phyloP scores from a whole-genome alignment of 2,113 vertebrate genomes.

The Odocoileus virginianus region DNA sequence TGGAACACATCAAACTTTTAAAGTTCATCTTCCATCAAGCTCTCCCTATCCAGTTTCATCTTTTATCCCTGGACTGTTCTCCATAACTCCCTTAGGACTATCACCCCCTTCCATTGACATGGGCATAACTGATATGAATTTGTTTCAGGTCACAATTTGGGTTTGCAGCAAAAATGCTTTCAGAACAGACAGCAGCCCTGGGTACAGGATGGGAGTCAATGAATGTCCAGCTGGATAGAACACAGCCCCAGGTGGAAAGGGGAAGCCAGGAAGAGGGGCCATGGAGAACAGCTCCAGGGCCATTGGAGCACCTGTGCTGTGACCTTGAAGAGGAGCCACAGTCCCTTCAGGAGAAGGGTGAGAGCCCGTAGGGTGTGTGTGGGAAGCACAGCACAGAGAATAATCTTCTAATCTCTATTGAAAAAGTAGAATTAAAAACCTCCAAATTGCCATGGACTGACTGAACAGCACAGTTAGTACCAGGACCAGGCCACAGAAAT shows the following conservation, averaged over 20 bases:
- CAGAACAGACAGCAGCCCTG: conserved; percentile 62
- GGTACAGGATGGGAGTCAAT: conserved; percentile 67
- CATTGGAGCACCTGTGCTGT: conserved; percentile 47
- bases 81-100: background rate
- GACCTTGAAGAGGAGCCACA: conserved; percentile 63
- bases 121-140: conserved; percentile 5
- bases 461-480: background rate
- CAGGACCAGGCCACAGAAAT: background rate
- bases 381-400: background rate
- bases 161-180: conserved; percentile 68
- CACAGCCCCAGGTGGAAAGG: conserved; percentile 41
- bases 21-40: background rate
- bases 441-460: background rate
- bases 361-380: background rate
- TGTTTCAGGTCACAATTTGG: conserved; percentile 59
- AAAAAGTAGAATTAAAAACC: background rate
- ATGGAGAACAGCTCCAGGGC: conserved; percentile 35
- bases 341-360: conserved; percentile 70
- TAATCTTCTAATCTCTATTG: background rate
- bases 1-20: conserved; percentile 1
- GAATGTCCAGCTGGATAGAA: conserved; percentile 55
- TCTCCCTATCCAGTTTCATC: background rate
- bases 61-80: conserved; percentile 7
- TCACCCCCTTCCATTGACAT: conserved; percentile 4
- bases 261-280: conserved; percentile 48